A percentile compares a stretch with the other conserved stretches of the same genome.
These are phyloP conservation scores for Venturia canescens DNA, from an alignment of 1,140 invertebrate species.

Conservation along the genomic window DNA sequence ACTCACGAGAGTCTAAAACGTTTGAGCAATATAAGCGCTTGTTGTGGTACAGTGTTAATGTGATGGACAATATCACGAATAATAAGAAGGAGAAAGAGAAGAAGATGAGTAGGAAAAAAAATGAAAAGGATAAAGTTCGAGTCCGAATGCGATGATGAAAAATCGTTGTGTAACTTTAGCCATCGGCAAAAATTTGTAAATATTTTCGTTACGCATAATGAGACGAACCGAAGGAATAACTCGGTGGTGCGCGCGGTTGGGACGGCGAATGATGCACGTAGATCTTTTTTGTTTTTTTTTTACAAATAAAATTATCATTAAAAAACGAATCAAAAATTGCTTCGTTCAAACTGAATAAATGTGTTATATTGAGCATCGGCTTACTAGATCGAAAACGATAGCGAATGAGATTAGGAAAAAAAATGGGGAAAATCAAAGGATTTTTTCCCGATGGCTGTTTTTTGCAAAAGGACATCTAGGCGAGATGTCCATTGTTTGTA, in stretches of 20 bases:
- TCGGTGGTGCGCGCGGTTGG: slow-evolving; percentile 34
- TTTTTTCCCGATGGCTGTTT: neutral
- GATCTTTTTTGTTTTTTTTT: neutral
- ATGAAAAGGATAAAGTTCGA: neutral
- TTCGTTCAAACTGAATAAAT: slow-evolving; percentile 8
- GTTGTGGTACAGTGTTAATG: neutral
- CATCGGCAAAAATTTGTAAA: slow-evolving; percentile 32
- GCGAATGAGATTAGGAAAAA: neutral
- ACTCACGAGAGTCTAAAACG: neutral
- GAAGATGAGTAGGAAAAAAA: slow-evolving; percentile 10
- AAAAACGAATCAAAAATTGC: slow-evolving; percentile 13
- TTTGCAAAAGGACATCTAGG: neutral
- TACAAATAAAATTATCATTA: neutral
- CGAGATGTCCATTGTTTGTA: neutral
- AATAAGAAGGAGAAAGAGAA: neutral
- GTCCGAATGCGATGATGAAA: neutral
- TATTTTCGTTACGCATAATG: slow-evolving; percentile 37
- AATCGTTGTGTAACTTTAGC: neutral
- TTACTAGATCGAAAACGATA: slow-evolving; percentile 10
- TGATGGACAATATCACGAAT: neutral
- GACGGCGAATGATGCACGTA: slow-evolving; percentile 31
- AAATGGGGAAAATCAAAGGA: neutral
- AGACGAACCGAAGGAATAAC: slow-evolving; percentile 1
- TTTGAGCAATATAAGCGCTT: neutral
- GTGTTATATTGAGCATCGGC: neutral